phyloP scores from a whole-genome alignment of 1,140 invertebrate species.

The Lordiphosa stackelbergi region DNA sequence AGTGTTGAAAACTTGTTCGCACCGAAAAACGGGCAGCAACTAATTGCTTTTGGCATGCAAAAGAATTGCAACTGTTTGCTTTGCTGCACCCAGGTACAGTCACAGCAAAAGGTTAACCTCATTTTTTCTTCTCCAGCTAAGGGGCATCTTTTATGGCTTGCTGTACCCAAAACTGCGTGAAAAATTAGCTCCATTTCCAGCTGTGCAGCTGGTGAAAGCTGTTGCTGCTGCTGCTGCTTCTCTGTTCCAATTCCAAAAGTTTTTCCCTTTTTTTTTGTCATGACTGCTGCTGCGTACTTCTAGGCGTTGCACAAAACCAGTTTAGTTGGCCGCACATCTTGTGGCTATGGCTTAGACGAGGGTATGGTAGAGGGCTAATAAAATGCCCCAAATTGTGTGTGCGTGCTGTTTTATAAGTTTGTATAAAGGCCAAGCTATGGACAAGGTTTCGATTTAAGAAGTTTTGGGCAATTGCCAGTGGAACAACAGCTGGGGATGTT shows the following conservation, averaged over 20 bases:
- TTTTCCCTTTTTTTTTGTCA: constrained; percentile 35
- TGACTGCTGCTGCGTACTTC: constrained; percentile 35
- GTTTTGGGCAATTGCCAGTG: background rate
- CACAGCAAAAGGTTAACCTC: constrained; percentile 8
- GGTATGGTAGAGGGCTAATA: constrained; percentile 29
- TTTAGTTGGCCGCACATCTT: constrained; percentile 40
- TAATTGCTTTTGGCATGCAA: constrained; percentile 6
- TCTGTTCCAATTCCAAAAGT: constrained; percentile 21
- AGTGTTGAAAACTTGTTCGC: constrained; percentile 1
- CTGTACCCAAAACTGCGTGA: constrained; percentile 62
- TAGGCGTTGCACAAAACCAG: constrained; percentile 16
- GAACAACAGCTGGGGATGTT: background rate
- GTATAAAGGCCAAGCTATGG: constrained; percentile 1
- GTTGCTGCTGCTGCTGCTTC: constrained; percentile 16
- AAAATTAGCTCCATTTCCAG: constrained; percentile 62
- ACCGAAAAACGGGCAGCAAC: background rate
- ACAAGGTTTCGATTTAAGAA: constrained; percentile 9
- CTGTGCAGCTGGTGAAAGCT: constrained; percentile 19
- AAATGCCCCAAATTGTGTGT: constrained; percentile 48
- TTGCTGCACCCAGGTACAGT: constrained; percentile 22
- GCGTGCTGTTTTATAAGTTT: constrained; percentile 41
- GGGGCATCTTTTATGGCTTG: constrained; percentile 41
- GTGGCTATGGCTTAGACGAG: constrained; percentile 35
- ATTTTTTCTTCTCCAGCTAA: constrained; percentile 22
- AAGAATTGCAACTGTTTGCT: constrained; percentile 1